Evolutionary conservation across 2,888 invertebrate genomes (phyloP).

Genomic region (Drosophila pegasa): DNA sequence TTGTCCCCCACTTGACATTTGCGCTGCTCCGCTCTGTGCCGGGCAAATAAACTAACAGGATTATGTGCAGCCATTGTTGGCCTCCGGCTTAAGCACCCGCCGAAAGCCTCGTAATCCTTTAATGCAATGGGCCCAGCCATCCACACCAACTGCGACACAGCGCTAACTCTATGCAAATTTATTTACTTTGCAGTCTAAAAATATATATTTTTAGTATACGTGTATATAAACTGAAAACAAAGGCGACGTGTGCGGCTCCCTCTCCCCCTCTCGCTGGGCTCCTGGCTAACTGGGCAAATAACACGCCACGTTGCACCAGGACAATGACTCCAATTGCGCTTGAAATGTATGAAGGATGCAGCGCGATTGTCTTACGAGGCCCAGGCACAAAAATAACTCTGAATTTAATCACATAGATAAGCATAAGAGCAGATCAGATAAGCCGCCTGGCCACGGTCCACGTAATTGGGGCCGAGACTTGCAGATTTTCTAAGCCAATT

Average conservation of each 20-base stretch:
- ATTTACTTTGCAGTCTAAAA: constrained; percentile 70
- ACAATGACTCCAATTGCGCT: constrained; percentile 69
- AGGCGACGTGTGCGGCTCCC: constrained; percentile 52
- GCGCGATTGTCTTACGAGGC: constrained; percentile 35
- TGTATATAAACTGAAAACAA: constrained; percentile 45
- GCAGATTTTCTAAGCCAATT: constrained; percentile 21
- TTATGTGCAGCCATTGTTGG: constrained; percentile 67
- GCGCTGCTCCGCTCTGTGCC: constrained; percentile 32
- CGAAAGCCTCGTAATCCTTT: constrained; percentile 68
- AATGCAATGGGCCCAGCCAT: constrained; percentile 42
- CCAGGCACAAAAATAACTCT: constrained; percentile 37
- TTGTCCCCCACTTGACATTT: constrained; percentile 67
- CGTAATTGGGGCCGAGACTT: constrained; percentile 34
- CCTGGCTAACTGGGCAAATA: constrained; percentile 54
- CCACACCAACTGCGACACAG: constrained; percentile 24
- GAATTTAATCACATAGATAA: constrained; percentile 37
- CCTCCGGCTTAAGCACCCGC: constrained; percentile 38
- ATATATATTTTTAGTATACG: constrained; percentile 35
- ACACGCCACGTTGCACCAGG: constrained; percentile 66
- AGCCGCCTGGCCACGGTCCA: constrained; percentile 11
- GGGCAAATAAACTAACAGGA: constrained; percentile 75
- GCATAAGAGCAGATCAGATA: constrained; percentile 45
- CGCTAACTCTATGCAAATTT: constrained; percentile 71
- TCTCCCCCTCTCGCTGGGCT: constrained; percentile 14
- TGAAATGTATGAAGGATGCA: constrained; percentile 31